Conservation (phyloP, 1,140 invertebrate species). For the Lucilia sericata region DNA sequence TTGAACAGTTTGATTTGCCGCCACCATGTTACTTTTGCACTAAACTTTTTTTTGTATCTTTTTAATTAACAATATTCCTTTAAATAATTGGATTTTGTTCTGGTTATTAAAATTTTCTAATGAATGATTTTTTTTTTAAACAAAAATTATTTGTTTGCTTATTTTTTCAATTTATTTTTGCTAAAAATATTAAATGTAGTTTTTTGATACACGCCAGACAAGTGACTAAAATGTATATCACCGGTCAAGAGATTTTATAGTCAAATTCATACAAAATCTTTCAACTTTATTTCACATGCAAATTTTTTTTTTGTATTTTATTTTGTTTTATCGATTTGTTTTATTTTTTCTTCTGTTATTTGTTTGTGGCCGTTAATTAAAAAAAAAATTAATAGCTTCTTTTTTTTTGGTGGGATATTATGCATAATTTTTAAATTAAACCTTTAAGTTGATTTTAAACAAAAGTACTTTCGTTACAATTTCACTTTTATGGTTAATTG, state of each 20-base stretch:
- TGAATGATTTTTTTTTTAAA: neutral
- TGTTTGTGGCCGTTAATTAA: no score
- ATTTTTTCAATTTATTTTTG: no score
- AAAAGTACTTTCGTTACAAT: no score
- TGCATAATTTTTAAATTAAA: no score
- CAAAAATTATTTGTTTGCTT: constrained; percentile 1
- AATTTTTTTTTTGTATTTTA: neutral
- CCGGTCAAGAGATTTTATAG: constrained; percentile 28
- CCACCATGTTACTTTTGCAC: constrained; percentile 16
- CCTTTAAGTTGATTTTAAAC: no score
- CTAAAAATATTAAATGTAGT: neutral
- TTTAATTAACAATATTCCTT: neutral
- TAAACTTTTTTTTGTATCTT: neutral
- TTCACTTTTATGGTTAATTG: no score
- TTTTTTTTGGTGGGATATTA: no score
- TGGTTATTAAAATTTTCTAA: neutral
- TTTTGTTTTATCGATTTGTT: no score
- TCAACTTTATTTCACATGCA: constrained; percentile 14
- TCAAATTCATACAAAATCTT: neutral
- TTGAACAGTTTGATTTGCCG: constrained; percentile 47
- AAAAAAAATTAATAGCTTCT: no score
- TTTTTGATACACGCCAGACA: constrained; percentile 48
- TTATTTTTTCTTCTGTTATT: no score
- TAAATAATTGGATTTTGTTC: neutral
- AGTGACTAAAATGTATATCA: constrained; percentile 33